phyloP scores from a whole-genome alignment of 2,113 vertebrate genomes.

The Podocnemis expansa region DNA sequence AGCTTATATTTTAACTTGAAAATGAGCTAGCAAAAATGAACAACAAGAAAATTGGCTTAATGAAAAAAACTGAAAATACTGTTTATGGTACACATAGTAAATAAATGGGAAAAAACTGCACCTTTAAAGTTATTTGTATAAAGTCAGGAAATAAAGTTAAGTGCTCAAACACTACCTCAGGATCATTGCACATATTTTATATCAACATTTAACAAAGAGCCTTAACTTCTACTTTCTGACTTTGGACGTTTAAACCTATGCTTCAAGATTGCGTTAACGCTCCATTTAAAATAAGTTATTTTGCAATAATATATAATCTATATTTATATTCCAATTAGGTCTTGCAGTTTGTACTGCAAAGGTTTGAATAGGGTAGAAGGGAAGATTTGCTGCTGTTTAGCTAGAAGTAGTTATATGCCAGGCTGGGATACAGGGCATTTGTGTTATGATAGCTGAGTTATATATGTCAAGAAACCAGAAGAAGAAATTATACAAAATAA shows the following conservation, averaged over 20 bases:
- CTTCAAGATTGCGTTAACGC: not conserved
- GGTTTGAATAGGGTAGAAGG: not conserved
- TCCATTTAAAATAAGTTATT: constrained; percentile 11
- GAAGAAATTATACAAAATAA: not conserved
- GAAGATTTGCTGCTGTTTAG: not conserved
- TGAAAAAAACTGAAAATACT: constrained; percentile 2
- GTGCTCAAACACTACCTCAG: constrained; percentile 58
- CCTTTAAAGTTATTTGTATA: not conserved
- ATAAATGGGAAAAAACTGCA: not conserved
- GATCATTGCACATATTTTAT: not conserved
- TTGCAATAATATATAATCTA: constrained; percentile 6
- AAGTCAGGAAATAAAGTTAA: constrained; percentile 22
- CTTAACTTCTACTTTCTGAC: constrained; percentile 31
- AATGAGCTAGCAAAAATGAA: not conserved
- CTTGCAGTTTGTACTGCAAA: not conserved
- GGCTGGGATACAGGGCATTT: not conserved
- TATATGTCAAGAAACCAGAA: not conserved
- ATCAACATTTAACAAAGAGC: not conserved
- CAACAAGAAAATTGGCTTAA: not conserved
- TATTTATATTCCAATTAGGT: not conserved
- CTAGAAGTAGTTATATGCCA: not conserved
- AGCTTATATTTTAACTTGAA: not conserved
- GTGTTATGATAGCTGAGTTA: not conserved
- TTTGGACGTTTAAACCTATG: not conserved
- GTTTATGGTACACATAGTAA: not conserved